Conservation (phyloP, 2,797 vertebrate genomes). For the Acrocephalus scirpaceus region DNA sequence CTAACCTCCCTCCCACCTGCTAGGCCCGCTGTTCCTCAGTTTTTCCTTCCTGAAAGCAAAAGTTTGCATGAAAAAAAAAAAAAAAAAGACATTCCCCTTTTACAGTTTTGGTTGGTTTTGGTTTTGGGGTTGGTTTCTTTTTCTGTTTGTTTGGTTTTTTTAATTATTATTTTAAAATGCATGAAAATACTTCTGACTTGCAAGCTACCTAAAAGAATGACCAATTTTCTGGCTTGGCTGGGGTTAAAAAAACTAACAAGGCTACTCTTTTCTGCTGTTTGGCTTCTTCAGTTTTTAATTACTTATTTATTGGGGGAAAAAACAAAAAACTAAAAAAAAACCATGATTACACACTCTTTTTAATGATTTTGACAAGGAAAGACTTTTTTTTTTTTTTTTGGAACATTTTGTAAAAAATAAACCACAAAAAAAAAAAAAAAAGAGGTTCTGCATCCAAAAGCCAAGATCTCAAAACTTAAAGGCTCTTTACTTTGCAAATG, state of each 20-base stretch:
- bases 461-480: conserved; percentile 74
- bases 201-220: conserved; percentile 97
- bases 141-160: neutral
- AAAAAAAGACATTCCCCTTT: conserved; percentile 85
- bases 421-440: conserved; percentile 46
- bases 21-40: conserved; percentile 83
- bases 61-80: conserved; percentile 91
- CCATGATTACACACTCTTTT: conserved; percentile 60
- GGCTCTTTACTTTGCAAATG: conserved; percentile 74
- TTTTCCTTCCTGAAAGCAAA: conserved; percentile 87
- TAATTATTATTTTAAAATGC: conserved; percentile 79
- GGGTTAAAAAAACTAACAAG: conserved; percentile 91
- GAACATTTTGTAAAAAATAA: conserved; percentile 63
- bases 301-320: conserved; percentile 76
- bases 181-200: conserved; percentile 94
- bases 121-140: neutral
- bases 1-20: conserved; percentile 85
- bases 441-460: conserved; percentile 72
- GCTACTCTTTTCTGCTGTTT: conserved; percentile 93
- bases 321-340: conserved; percentile 32
- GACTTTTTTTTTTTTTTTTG: conserved; percentile 82
- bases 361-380: conserved; percentile 81
- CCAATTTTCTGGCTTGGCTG: conserved; percentile 93
- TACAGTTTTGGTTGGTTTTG: conserved; percentile 75
- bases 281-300: conserved; percentile 89